phyloP scores from a whole-genome alignment of 2,113 vertebrate genomes.

The Proterorhinus semilunaris region DNA sequence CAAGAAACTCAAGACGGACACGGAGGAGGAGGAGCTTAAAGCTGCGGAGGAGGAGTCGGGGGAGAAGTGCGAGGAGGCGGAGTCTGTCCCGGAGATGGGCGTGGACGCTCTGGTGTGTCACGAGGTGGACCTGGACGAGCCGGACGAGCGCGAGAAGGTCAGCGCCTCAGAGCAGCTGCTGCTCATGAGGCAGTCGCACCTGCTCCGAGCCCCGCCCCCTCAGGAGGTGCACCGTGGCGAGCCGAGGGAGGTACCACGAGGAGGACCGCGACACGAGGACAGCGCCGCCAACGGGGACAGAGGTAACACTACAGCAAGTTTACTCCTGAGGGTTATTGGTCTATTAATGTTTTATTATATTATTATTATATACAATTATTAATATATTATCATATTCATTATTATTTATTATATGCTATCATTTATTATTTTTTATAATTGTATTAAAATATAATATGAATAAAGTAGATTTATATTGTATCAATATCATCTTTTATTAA shows the following conservation, averaged over 20 bases:
- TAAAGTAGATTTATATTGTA: no score
- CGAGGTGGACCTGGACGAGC: slow-evolving; percentile 89
- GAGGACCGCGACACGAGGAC: slow-evolving; percentile 64
- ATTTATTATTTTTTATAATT: no score
- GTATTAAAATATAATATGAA: no score
- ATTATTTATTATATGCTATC: no score
- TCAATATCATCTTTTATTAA: no score
- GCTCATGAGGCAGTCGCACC: slow-evolving; percentile 56
- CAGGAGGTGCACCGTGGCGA: slow-evolving; percentile 61
- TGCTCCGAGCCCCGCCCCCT: slow-evolving; percentile 18
- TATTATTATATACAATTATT: no score
- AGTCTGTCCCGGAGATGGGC: slow-evolving; percentile 80
- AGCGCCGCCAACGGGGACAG: background rate
- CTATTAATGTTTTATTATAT: no score
- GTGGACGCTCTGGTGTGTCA: slow-evolving; percentile 92
- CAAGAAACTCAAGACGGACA: slow-evolving; percentile 55
- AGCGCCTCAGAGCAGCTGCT: slow-evolving; percentile 62
- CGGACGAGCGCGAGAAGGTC: slow-evolving; percentile 90
- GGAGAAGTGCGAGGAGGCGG: background rate
- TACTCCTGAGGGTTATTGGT: background rate
- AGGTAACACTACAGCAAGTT: background rate
- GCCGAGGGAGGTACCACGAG: slow-evolving; percentile 82
- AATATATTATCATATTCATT: no score
- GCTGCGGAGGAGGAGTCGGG: slow-evolving; percentile 3
- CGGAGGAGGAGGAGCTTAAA: background rate